Evolutionary conservation across 2,113 vertebrate species (phyloP).

Genomic region (Lagopus muta): DNA sequence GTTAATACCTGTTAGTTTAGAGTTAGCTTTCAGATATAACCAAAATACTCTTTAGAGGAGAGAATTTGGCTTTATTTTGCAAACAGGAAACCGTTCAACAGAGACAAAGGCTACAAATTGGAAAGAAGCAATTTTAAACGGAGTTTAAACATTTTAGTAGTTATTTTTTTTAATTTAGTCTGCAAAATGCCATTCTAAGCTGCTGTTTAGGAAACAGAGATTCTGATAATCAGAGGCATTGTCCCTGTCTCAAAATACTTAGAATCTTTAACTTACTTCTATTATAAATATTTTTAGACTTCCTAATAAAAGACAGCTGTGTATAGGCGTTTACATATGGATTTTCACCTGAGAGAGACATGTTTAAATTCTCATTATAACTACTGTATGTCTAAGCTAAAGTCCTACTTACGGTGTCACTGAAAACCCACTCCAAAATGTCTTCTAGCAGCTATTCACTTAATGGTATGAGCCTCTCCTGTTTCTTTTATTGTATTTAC

Average conservation of each 20-base stretch:
- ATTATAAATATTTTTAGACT: neutral
- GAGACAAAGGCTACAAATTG: neutral
- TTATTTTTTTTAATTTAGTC: neutral
- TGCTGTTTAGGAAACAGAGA: neutral
- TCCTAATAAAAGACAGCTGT: neutral
- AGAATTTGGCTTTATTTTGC: neutral
- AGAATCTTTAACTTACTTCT: neutral
- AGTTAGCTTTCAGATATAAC: neutral
- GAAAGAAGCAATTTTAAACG: neutral
- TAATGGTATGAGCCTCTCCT: neutral
- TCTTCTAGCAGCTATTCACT: neutral
- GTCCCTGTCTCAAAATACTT: neutral
- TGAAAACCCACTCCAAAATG: neutral
- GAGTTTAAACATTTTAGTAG: neutral
- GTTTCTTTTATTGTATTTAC: neutral
- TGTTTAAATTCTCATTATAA: neutral
- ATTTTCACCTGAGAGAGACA: neutral
- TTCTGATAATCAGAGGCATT: neutral
- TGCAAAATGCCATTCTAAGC: neutral
- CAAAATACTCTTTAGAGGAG: neutral
- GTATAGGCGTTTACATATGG: neutral
- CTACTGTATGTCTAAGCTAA: neutral
- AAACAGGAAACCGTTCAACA: neutral
- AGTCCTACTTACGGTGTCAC: neutral
- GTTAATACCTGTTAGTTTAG: neutral